Conservation (phyloP, 2,113 vertebrate genomes). For the Amblyopsis rosae region DNA sequence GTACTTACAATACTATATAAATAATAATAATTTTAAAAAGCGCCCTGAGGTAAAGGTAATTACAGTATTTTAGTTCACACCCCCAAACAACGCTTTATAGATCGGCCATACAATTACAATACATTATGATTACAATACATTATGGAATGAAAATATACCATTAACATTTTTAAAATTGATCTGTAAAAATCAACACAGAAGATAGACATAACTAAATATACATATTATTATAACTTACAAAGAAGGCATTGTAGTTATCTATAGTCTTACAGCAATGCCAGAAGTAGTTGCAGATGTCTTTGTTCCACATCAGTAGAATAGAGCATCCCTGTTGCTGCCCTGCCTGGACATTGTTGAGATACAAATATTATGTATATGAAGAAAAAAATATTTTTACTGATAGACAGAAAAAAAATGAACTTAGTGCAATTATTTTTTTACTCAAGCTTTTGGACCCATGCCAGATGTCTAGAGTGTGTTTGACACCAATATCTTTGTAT, state of each 20-base stretch:
- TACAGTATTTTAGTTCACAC: too few species aligned
- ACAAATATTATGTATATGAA: neutral
- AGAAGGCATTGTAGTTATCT: neutral
- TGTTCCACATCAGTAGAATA: neutral
- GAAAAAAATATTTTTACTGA: neutral
- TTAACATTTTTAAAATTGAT: neutral
- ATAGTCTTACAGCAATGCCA: slow-evolving; percentile 1
- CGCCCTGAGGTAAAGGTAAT: neutral
- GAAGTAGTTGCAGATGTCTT: neutral
- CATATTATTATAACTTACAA: neutral
- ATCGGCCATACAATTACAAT: too few species aligned
- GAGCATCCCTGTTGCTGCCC: neutral
- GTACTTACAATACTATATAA: neutral
- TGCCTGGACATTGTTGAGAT: neutral
- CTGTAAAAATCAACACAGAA: neutral
- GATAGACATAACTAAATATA: too few species aligned
- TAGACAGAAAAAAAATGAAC: too few species aligned
- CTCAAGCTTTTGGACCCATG: too few species aligned
- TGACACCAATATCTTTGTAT: too few species aligned
- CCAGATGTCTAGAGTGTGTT: too few species aligned
- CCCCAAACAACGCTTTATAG: too few species aligned
- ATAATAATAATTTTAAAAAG: neutral
- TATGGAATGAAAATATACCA: neutral
- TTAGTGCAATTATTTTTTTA: neutral
- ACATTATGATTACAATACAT: too few species aligned